Conservation (phyloP, 2,113 vertebrate species). For the Perca flavescens region DNA sequence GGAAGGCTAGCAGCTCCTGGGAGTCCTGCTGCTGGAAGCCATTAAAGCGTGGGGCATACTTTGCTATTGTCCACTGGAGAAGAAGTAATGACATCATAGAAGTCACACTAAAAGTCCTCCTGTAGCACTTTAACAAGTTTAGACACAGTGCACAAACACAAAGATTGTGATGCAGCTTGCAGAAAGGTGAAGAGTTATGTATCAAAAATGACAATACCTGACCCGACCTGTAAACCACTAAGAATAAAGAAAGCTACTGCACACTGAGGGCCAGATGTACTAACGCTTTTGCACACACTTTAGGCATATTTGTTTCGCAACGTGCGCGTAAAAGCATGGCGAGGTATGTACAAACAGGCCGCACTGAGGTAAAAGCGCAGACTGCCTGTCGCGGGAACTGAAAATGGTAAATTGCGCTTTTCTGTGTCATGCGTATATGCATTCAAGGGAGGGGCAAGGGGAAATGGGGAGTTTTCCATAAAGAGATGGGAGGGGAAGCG, state of each 20-base stretch:
- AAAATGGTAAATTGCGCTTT: no score
- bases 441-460: no score
- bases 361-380: no score
- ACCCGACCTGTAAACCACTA: neutral
- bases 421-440: no score
- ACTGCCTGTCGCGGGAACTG: no score
- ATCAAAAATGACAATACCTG: neutral
- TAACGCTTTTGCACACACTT: no score
- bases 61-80: constrained; percentile 97
- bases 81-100: constrained; percentile 1
- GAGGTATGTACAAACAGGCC: no score
- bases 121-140: neutral
- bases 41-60: constrained; percentile 98
- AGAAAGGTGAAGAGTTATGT: neutral
- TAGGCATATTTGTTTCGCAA: no score
- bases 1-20: constrained; percentile 97
- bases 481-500: no score
- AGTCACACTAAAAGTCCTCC: neutral
- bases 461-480: no score
- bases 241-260: neutral
- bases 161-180: neutral
- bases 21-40: constrained; percentile 99
- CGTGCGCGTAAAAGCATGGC: no score
- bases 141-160: neutral
- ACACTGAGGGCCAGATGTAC: neutral